Conservation (phyloP, 2,888 invertebrate species). For the Pseudoips prasinana region DNA sequence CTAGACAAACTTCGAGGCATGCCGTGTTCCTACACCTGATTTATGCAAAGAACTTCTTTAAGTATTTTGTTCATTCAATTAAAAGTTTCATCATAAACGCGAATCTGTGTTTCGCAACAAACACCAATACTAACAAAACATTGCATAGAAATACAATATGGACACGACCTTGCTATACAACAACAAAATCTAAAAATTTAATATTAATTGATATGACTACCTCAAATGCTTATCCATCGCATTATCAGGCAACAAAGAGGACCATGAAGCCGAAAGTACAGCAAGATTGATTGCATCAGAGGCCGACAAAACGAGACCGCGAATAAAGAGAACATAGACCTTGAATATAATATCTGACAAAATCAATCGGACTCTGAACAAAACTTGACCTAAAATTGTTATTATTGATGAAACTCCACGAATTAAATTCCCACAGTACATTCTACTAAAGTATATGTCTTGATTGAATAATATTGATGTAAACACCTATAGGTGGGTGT, state of each 20-base stretch:
- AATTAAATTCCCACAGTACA: slow-evolving; percentile 20
- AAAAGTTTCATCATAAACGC: not conserved
- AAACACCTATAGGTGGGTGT: too few species aligned
- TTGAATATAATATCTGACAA: slow-evolving; percentile 79
- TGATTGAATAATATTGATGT: too few species aligned
- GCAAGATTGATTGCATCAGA: slow-evolving; percentile 76
- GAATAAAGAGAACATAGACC: slow-evolving; percentile 80
- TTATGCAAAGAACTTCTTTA: slow-evolving; percentile 7
- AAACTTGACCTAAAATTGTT: slow-evolving; percentile 74
- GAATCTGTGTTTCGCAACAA: slow-evolving; percentile 17
- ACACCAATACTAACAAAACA: slow-evolving; percentile 28
- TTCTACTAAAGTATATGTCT: slow-evolving; percentile 7
- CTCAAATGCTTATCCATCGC: slow-evolving; percentile 70
- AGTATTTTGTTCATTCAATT: not conserved
- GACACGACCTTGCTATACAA: slow-evolving; percentile 45
- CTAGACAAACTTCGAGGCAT: slow-evolving; percentile 13
- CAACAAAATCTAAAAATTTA: slow-evolving; percentile 57
- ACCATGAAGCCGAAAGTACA: slow-evolving; percentile 71
- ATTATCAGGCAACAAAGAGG: slow-evolving; percentile 74
- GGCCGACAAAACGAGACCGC: slow-evolving; percentile 78
- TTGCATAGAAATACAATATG: slow-evolving; percentile 23
- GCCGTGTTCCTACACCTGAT: slow-evolving; percentile 6
- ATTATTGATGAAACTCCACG: slow-evolving; percentile 59
- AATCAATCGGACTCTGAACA: slow-evolving; percentile 77
- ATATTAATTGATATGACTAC: slow-evolving; percentile 46